Conservation (phyloP, 2,888 invertebrate genomes). For the Agrotis exclamationis region DNA sequence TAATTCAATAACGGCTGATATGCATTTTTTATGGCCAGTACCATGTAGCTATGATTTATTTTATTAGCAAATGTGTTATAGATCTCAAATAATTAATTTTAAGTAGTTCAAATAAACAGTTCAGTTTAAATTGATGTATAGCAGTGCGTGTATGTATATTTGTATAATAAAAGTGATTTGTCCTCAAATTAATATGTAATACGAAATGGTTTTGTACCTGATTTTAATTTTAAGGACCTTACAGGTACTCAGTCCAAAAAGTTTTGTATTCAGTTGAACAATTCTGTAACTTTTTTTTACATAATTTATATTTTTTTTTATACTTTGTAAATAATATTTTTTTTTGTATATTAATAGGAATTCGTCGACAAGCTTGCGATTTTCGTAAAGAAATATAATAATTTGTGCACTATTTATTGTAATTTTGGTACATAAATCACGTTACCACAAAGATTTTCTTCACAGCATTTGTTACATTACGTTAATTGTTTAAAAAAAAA, state of each 20-base stretch:
- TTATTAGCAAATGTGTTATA: constrained; percentile 28
- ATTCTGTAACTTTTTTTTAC: neutral
- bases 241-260: constrained; percentile 37
- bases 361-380: neutral
- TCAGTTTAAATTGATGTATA: constrained; percentile 34
- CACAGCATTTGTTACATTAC: constrained; percentile 20
- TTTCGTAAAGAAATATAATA: neutral
- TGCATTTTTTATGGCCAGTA: too few relatives aligned
- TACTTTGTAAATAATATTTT: constrained; percentile 11
- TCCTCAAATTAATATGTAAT: constrained; percentile 13
- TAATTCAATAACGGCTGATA: too few relatives aligned
- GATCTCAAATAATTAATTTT: constrained; percentile 55
- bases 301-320: constrained; percentile 6
- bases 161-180: neutral
- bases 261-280: constrained; percentile 28
- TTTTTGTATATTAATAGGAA: neutral
- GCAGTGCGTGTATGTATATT: neutral
- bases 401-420: neutral
- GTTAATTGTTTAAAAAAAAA: neutral
- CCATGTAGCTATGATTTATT: too few relatives aligned
- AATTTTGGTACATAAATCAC: neutral
- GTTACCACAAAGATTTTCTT: constrained; percentile 8
- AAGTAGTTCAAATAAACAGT: constrained; percentile 36
- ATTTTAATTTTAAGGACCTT: constrained; percentile 48
- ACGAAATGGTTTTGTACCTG: constrained; percentile 50